A percentile compares a stretch with the other conserved stretches of the same genome.
phyloP scores from a whole-genome alignment of 2,888 invertebrate genomes.

The Synanthedon formicaeformis region DNA sequence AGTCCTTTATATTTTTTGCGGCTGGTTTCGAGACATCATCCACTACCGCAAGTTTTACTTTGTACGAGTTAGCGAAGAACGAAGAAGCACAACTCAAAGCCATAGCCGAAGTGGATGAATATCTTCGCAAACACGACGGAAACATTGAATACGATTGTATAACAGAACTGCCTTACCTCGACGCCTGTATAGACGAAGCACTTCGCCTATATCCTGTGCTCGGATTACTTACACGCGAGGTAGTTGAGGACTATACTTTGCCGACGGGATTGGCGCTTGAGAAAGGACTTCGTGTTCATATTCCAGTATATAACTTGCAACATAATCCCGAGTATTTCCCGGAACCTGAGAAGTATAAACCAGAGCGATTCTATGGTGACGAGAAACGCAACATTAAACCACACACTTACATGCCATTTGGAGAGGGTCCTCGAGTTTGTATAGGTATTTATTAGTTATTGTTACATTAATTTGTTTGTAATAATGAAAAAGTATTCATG shows the following conservation, averaged over 20 bases:
- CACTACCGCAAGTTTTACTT: conserved; percentile 4
- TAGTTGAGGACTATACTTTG: conserved; percentile 5
- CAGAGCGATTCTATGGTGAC: conserved; percentile 37
- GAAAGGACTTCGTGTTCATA: conserved; percentile 8
- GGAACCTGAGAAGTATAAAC: conserved; percentile 19
- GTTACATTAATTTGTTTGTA: too few relatives aligned
- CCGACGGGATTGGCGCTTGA: conserved; percentile 6
- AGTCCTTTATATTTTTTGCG: conserved; percentile 44
- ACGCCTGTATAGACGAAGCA: conserved; percentile 9
- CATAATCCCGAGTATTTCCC: conserved; percentile 9
- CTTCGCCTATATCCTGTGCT: conserved; percentile 8
- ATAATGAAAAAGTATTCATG: too few relatives aligned
- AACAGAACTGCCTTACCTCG: conserved; percentile 6
- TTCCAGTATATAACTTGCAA: conserved; percentile 10
- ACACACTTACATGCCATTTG: conserved; percentile 45
- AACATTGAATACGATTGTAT: conserved; percentile 7
- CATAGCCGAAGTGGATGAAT: conserved; percentile 6
- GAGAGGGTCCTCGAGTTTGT: conserved; percentile 45
- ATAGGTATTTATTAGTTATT: conserved; percentile 41
- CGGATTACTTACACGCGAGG: conserved; percentile 4
- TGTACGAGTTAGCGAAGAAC: conserved; percentile 9
- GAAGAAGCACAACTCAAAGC: conserved; percentile 5
- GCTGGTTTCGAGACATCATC: conserved; percentile 11
- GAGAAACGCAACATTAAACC: conserved; percentile 28
- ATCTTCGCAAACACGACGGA: conserved; percentile 3